A percentile compares a stretch with the other conserved stretches of the same genome.
phyloP scores from a whole-genome alignment of 2,797 vertebrate genomes.

The Molothrus ater region DNA sequence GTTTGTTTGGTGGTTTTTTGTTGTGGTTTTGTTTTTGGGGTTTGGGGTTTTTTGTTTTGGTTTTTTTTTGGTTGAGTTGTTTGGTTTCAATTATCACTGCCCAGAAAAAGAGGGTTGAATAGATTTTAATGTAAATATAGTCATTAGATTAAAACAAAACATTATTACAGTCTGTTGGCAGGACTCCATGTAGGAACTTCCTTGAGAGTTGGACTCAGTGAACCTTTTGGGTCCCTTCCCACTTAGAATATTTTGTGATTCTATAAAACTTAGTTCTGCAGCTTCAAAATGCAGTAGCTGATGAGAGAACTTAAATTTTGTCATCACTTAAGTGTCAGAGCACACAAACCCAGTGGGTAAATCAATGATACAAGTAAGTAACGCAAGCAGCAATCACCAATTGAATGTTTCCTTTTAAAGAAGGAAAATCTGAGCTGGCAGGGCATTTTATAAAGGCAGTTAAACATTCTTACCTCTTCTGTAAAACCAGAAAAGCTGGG shows the following conservation, averaged over 20 bases:
- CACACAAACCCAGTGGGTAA: neutral
- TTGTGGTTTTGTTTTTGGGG: neutral
- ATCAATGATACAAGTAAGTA: neutral
- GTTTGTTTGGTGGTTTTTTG: too few relatives aligned
- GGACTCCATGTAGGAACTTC: neutral
- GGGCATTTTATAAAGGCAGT: neutral
- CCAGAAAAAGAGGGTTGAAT: neutral
- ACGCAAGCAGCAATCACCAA: neutral
- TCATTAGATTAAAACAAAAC: neutral
- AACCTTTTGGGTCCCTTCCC: neutral
- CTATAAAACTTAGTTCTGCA: neutral
- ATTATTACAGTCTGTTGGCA: neutral
- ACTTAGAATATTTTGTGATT: neutral
- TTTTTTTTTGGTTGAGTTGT: neutral
- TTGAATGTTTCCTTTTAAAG: neutral
- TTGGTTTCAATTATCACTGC: neutral
- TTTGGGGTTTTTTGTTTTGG: neutral
- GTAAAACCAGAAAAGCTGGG: neutral
- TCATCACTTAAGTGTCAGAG: neutral
- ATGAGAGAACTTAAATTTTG: slow-evolving; percentile 17
- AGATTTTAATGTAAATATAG: neutral
- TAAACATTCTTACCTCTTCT: neutral
- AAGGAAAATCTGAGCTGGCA: neutral
- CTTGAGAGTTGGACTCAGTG: neutral
- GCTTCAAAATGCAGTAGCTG: neutral